Percentiles rank a stretch among this genome's conserved stretches.
Conservation (phyloP, 2,888 invertebrate species). For the Plebejus argus region DNA sequence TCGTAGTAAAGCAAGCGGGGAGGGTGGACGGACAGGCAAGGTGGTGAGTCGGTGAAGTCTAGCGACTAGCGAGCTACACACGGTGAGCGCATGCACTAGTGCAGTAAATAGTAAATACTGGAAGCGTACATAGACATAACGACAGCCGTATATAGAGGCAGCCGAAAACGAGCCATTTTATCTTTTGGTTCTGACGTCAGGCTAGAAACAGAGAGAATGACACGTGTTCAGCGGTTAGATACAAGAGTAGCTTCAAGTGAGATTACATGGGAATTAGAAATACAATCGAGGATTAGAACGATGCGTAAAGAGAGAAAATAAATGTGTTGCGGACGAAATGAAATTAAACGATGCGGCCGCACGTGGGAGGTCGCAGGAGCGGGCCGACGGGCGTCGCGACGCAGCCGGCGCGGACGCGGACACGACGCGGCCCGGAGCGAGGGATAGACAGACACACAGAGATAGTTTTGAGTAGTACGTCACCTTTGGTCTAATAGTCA, state of each 20-base stretch:
- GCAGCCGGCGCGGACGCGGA: neutral
- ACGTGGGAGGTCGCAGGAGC: slow-evolving; percentile 57
- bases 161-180: slow-evolving; percentile 80
- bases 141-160: slow-evolving; percentile 79
- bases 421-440: slow-evolving; percentile 51
- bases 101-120: slow-evolving; percentile 66
- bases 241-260: slow-evolving; percentile 43
- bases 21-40: slow-evolving; percentile 67
- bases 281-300: slow-evolving; percentile 37
- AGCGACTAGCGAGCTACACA: slow-evolving; percentile 48
- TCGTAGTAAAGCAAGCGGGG: slow-evolving; percentile 50
- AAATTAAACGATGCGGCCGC: slow-evolving; percentile 66
- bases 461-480: slow-evolving; percentile 88
- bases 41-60: slow-evolving; percentile 30
- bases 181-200: slow-evolving; percentile 77
- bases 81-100: slow-evolving; percentile 68
- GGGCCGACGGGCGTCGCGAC: slow-evolving; percentile 39
- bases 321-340: slow-evolving; percentile 54
- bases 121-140: slow-evolving; percentile 80
- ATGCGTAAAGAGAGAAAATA: slow-evolving; percentile 37
- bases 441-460: slow-evolving; percentile 60
- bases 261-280: slow-evolving; percentile 11
- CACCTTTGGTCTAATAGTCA: slow-evolving; percentile 79
- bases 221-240: slow-evolving; percentile 63
- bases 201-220: slow-evolving; percentile 75